Conservation (phyloP, 2,888 invertebrate species). For the Orchesella flavescens region DNA sequence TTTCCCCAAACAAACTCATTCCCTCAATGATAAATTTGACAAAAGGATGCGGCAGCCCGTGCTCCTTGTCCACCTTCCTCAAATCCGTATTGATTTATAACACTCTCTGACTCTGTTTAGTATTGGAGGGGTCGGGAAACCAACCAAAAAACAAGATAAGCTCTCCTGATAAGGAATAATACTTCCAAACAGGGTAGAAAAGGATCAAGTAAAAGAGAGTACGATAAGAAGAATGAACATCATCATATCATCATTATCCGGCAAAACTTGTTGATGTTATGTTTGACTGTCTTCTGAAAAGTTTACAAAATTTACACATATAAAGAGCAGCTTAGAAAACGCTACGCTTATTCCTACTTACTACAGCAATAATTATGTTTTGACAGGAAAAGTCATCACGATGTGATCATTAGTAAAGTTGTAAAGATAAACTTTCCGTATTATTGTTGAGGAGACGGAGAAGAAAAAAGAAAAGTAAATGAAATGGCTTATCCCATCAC, state of each 20-base stretch:
- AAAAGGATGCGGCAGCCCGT: too few relatives aligned
- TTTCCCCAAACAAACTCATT: too few relatives aligned
- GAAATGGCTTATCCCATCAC: not conserved
- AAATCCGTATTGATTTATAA: too few relatives aligned
- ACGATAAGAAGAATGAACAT: not conserved
- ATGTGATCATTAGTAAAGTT: not conserved
- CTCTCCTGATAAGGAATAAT: conserved; percentile 8
- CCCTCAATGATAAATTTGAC: too few relatives aligned
- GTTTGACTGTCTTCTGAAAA: not conserved
- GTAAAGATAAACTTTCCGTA: not conserved
- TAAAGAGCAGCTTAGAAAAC: not conserved
- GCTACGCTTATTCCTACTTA: not conserved
- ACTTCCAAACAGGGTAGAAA: not conserved
- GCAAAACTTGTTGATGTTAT: conserved; percentile 19
- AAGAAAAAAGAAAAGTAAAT: conserved; percentile 26
- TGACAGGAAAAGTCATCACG: conserved; percentile 38
- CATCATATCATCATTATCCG: too few relatives aligned
- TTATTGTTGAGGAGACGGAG: not conserved
- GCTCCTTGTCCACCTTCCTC: too few relatives aligned
- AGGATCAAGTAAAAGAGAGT: not conserved
- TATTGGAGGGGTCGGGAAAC: not conserved
- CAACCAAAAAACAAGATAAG: conserved; percentile 13
- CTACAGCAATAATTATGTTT: not conserved
- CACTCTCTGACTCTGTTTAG: too few relatives aligned
- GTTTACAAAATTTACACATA: too few relatives aligned